Conservation (phyloP, 1,140 invertebrate genomes). For the Apocrypta bakeri region DNA sequence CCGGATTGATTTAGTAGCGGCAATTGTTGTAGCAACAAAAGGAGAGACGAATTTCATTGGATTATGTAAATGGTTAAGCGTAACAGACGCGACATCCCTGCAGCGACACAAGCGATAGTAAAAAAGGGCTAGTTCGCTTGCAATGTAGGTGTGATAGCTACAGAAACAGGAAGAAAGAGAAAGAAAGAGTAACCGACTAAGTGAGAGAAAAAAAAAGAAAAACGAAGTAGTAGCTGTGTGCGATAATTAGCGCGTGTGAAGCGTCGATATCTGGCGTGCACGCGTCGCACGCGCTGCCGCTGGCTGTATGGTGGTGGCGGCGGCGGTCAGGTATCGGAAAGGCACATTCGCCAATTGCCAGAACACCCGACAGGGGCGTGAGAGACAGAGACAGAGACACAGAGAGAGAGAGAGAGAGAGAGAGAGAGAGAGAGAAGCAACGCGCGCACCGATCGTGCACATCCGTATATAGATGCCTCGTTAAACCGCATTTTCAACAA, state of each 20-base stretch:
- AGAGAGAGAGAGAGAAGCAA: too few relatives aligned
- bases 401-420: neutral
- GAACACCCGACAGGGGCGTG: neutral
- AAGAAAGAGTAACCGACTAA: neutral
- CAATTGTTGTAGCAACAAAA: constrained; percentile 1
- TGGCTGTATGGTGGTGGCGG: neutral
- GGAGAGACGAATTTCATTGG: neutral
- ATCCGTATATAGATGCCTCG: constrained; percentile 48
- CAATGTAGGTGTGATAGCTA: neutral
- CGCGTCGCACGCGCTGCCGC: constrained; percentile 21
- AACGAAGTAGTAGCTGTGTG: constrained; percentile 51
- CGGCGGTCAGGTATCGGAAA: constrained; percentile 47
- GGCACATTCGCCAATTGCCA: constrained; percentile 25
- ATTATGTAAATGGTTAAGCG: neutral
- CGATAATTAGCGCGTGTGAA: constrained; percentile 66
- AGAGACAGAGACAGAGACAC: neutral
- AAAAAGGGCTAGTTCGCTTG: neutral
- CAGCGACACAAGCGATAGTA: neutral
- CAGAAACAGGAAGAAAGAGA: neutral
- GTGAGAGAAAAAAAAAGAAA: neutral
- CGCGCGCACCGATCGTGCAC: constrained; percentile 12
- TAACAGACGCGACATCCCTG: neutral
- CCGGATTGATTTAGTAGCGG: constrained; percentile 2
- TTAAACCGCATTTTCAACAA: constrained; percentile 71
- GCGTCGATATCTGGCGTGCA: constrained; percentile 64